These are phyloP conservation scores for Protomyctophum bolini DNA, from an alignment of 2,113 vertebrate species.

Conservation along the genomic window DNA sequence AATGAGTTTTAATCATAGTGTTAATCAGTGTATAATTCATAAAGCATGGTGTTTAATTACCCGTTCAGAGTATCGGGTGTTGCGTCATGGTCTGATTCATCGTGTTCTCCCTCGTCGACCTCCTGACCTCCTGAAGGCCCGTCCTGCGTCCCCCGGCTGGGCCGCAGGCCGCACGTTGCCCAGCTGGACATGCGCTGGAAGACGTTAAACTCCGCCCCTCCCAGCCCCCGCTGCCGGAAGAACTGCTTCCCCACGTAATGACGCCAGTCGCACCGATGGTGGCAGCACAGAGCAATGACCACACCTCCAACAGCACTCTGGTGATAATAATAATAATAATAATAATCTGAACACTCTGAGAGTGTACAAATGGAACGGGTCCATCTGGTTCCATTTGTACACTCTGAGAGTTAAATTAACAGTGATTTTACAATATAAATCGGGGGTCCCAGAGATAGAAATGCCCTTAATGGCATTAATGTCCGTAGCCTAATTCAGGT, in stretches of 20 bases:
- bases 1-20: no score
- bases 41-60: constrained; percentile 63
- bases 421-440: no score
- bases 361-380: no score
- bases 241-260: constrained; percentile 94
- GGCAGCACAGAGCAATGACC: constrained; percentile 92
- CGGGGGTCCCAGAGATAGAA: no score
- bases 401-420: no score
- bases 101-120: constrained; percentile 69
- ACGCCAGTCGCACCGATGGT: constrained; percentile 95
- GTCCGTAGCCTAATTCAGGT: no score
- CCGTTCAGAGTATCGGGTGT: constrained; percentile 65
- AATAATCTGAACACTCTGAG: no score
- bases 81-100: constrained; percentile 40
- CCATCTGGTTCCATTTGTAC: no score
- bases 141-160: constrained; percentile 37
- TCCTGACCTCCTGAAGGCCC: constrained; percentile 10
- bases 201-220: constrained; percentile 84
- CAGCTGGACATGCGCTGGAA: constrained; percentile 97
- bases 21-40: no score
- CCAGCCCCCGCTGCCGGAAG: constrained; percentile 86
- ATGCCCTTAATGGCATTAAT: no score
- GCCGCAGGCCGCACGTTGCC: constrained; percentile 91
- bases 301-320: constrained; percentile 78
- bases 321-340: no score